These are phyloP conservation scores for Rhizoglyphus robini DNA, from an alignment of 1,140 invertebrate species.

Conservation along the genomic window DNA sequence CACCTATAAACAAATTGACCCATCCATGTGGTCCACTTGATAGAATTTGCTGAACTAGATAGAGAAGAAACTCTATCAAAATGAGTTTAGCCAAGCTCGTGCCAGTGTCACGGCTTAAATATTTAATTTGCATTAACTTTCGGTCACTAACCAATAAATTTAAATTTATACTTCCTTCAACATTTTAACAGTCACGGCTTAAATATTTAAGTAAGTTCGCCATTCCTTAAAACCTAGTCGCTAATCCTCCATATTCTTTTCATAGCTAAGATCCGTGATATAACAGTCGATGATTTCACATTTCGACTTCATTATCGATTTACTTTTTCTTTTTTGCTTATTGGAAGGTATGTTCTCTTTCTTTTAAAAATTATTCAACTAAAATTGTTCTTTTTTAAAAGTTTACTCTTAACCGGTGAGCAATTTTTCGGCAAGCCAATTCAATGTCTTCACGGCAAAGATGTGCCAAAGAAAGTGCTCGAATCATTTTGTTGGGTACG, in stretches of 20 bases:
- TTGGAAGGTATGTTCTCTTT: conserved; percentile 11
- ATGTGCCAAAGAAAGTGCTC: conserved; percentile 6
- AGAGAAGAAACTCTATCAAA: no score
- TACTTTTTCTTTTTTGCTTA: conserved; percentile 28
- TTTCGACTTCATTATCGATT: conserved; percentile 42
- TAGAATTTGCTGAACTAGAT: no score
- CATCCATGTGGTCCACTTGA: no score
- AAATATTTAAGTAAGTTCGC: conserved; percentile 17
- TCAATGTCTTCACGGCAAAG: conserved; percentile 15
- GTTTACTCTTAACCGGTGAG: conserved; percentile 15
- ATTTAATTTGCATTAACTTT: background rate
- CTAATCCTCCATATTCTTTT: no score
- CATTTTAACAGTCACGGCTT: background rate
- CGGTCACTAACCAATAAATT: background rate
- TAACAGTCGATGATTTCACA: conserved; percentile 79
- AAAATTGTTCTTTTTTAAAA: background rate
- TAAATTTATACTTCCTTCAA: background rate
- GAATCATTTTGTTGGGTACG: conserved; percentile 36
- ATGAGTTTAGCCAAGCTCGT: conserved; percentile 17
- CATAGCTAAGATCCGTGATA: conserved; percentile 57
- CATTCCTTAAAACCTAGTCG: no score
- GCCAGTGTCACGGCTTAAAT: background rate
- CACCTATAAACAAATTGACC: no score
- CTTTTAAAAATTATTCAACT: background rate
- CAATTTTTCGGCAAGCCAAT: conserved; percentile 24